Evolutionary conservation across 1,140 invertebrate species (phyloP).

Genomic region (Papilio xuthus): DNA sequence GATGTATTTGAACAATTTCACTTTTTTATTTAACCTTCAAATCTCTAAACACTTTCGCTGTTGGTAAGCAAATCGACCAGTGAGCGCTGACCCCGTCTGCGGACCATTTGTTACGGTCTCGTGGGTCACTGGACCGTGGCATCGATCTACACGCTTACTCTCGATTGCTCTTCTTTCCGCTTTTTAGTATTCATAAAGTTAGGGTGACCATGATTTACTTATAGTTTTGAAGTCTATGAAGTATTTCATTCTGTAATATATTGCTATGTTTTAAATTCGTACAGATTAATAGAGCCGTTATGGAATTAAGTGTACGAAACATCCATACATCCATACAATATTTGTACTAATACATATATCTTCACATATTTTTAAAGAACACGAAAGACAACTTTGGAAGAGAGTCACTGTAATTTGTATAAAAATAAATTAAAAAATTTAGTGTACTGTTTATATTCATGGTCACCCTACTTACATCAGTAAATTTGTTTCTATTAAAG

Average conservation of each 20-base stretch:
- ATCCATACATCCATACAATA: too few relatives aligned
- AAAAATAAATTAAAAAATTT: too few relatives aligned
- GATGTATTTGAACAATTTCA: constrained; percentile 2
- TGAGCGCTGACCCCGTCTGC: not conserved
- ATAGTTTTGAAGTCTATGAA: too few relatives aligned
- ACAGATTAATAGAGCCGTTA: not conserved
- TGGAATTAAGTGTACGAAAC: not conserved
- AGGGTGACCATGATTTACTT: constrained; percentile 5
- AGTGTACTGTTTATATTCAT: not conserved
- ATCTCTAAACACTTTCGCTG: constrained; percentile 20
- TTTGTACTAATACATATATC: too few relatives aligned
- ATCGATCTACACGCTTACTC: constrained; percentile 20
- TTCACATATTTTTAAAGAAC: too few relatives aligned
- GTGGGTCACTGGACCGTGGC: constrained; percentile 4
- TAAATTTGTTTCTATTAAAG: not conserved
- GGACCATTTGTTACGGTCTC: not conserved
- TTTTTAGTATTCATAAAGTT: not conserved
- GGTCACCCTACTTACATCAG: not conserved
- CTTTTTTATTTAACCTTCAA: constrained; percentile 14
- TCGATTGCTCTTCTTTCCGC: constrained; percentile 21
- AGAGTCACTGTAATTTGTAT: too few relatives aligned
- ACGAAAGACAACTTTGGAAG: too few relatives aligned
- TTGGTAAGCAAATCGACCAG: not conserved
- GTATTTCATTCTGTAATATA: too few relatives aligned
- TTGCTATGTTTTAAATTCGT: too few relatives aligned